Conservation (phyloP, 2,888 invertebrate species). For the Poecilus cupreus region DNA sequence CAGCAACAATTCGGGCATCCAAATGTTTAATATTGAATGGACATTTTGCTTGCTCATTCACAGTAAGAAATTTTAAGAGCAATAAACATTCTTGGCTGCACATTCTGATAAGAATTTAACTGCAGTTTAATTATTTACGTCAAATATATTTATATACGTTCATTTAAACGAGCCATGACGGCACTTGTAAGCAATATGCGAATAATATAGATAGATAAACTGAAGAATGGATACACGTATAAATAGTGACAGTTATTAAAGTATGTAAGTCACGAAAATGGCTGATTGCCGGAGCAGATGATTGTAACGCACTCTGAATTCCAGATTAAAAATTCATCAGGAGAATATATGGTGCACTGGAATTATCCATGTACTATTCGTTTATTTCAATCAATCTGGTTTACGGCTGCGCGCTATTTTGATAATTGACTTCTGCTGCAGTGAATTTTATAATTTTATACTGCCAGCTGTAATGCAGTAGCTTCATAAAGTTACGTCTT, state of each 20-base stretch:
- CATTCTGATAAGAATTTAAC: not conserved
- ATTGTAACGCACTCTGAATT: not conserved
- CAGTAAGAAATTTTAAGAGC: not conserved
- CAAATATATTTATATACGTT: not conserved
- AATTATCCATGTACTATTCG: not conserved
- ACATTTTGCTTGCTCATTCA: no score
- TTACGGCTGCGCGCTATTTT: not conserved
- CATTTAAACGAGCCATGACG: not conserved
- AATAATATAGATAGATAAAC: not conserved
- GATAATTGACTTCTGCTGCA: not conserved
- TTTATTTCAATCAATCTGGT: slow-evolving; percentile 28
- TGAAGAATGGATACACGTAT: not conserved
- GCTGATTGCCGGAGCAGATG: slow-evolving; percentile 21
- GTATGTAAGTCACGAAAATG: slow-evolving; percentile 9
- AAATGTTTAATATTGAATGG: no score
- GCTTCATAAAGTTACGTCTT: no score
- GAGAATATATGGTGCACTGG: not conserved
- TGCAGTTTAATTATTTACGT: not conserved
- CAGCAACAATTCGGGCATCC: no score
- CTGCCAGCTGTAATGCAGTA: no score
- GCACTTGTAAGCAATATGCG: not conserved
- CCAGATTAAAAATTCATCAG: slow-evolving; percentile 7
- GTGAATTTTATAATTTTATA: no score
- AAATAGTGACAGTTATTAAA: slow-evolving; percentile 25
- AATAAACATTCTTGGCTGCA: not conserved